Evolutionary conservation across 2,888 invertebrate genomes (phyloP), one percentile per base, ranked within the genome.

Genomic region (Celastrina argiolus): DNA sequence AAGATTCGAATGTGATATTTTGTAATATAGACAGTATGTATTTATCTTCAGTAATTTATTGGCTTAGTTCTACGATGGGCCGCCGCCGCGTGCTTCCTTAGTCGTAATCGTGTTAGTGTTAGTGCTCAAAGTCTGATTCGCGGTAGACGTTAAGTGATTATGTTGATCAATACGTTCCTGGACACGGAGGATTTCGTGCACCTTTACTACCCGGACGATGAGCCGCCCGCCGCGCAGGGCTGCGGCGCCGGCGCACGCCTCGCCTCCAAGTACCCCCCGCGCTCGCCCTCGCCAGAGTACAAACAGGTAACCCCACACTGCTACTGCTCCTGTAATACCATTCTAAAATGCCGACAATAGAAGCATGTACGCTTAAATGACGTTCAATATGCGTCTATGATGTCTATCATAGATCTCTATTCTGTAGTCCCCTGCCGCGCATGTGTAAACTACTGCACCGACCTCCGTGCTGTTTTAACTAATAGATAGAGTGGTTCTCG

Each of bases 131-230:
- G 69, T 69, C 69, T 69, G 70, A 68, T 69, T 71, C 65, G 67
- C 36, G 68, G 84, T 83, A 85, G 83, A 85, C 81, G 81, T 83
- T 87, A 82, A 83, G 51, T 51, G 84, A 87, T 80, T 85, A 91
- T 91, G 91, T 84, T 91, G 89, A 91, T 91, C 84, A 91, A 91
- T 80, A 91, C 91, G 67, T 89, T 80, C 77, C 83, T 91, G 84
- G 91, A 91, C 87, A 91, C 91, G 86, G 91, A 91, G 80, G 91
- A 91, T 83, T 91, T 91, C 87, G 91, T 91, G 85, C 91, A 91
- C 70, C 80, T 91, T 66, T 90, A 91, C 79, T 91, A 91, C 71
- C 83, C 89, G 67, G 91, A 91, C 81, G 91, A 91, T 87, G 91
- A 91, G 79, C 79, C 84, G 59, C 79, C 82, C 66, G 79, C 74